Evolutionary conservation across 2,888 invertebrate species (phyloP).

Genomic region (Halictus quadricinctus): DNA sequence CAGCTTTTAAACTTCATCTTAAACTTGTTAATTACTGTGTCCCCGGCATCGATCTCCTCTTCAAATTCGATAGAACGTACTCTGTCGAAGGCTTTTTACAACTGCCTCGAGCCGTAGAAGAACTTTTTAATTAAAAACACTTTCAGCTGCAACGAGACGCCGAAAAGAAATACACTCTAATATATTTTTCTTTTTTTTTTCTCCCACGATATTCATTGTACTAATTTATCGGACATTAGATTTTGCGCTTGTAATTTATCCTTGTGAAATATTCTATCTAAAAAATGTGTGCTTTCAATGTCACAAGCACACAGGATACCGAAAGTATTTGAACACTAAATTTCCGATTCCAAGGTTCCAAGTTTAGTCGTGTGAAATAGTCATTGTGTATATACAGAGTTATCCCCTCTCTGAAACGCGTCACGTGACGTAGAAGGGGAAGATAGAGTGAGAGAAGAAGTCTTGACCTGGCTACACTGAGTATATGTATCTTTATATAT

Average conservation of each 20-base stretch:
- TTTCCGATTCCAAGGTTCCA: not conserved
- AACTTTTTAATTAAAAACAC: slow-evolving; percentile 58
- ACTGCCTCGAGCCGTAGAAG: slow-evolving; percentile 37
- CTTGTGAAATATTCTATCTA: not conserved
- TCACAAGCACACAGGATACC: not conserved
- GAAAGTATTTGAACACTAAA: not conserved
- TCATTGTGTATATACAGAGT: too few species aligned
- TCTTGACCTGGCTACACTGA: too few species aligned
- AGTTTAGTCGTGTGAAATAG: too few species aligned
- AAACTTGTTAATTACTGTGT: slow-evolving; percentile 55
- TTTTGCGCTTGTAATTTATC: not conserved
- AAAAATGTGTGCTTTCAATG: not conserved
- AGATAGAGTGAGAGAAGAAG: too few species aligned
- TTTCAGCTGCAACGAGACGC: slow-evolving; percentile 11
- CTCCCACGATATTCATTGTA: not conserved
- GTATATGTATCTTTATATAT: too few species aligned
- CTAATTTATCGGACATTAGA: not conserved
- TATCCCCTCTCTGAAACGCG: too few species aligned
- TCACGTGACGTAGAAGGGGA: too few species aligned
- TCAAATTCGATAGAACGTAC: slow-evolving; percentile 52
- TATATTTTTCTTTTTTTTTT: not conserved
- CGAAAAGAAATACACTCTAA: slow-evolving; percentile 30
- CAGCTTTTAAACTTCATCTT: slow-evolving; percentile 46
- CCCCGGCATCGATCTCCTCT: slow-evolving; percentile 45
- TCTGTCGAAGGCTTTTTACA: slow-evolving; percentile 46